Evolutionary conservation across 2,797 vertebrate genomes (phyloP).

Genomic region (Argya squamiceps): DNA sequence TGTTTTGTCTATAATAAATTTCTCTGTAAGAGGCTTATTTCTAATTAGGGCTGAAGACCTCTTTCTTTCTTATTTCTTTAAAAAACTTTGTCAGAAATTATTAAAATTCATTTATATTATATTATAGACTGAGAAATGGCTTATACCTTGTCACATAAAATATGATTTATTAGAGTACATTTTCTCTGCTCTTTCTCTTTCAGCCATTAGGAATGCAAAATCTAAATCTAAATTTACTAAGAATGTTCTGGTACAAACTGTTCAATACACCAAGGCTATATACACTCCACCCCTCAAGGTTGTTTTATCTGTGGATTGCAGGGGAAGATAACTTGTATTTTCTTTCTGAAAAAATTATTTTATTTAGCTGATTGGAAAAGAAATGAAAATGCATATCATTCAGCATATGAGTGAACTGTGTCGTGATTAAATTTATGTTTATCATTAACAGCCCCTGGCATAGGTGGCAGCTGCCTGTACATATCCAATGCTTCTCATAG

Average conservation of each 20-base stretch:
- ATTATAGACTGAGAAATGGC: not conserved
- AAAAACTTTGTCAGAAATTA: not conserved
- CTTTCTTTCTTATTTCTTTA: not conserved
- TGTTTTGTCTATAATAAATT: not conserved
- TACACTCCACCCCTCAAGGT: fast-evolving
- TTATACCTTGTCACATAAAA: not conserved
- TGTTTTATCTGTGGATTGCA: not conserved
- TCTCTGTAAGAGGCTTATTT: not conserved
- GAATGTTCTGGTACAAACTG: not conserved
- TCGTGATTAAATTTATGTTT: not conserved
- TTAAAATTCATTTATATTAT: not conserved
- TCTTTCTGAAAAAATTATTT: not conserved
- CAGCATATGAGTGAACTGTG: not conserved
- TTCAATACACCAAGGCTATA: not conserved
- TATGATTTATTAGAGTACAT: not conserved
- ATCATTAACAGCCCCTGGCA: not conserved
- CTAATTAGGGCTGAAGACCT: not conserved
- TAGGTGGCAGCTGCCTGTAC: not conserved
- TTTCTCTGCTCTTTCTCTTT: not conserved
- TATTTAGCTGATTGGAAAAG: not conserved
- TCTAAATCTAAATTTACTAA: not conserved
- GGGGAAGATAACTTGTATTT: not conserved
- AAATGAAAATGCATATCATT: not conserved
- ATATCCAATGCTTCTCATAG: not conserved
- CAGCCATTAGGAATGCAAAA: not conserved